Conservation (phyloP, 2,113 vertebrate species). For the Hydrolagus affinis region DNA sequence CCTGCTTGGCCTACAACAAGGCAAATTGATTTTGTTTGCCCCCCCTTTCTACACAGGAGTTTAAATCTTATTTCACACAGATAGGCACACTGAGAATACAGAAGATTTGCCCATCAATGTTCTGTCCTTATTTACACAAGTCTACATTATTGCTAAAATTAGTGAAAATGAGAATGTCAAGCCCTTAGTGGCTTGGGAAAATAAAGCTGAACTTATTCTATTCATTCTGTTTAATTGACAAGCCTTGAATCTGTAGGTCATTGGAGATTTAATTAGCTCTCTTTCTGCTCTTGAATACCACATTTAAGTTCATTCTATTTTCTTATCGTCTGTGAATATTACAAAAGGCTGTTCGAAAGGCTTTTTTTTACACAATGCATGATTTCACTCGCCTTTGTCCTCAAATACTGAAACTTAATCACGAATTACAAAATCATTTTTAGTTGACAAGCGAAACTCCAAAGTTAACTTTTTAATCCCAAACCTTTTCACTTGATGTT, state of each 20-base stretch:
- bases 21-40: no score
- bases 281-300: constrained; percentile 34
- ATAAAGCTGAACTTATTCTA: constrained; percentile 19
- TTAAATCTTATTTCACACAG: no score
- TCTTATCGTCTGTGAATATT: constrained; percentile 14
- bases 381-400: neutral
- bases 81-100: no score
- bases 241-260: constrained; percentile 36
- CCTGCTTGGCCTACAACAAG: no score
- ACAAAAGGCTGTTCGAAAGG: neutral
- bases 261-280: constrained; percentile 40
- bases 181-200: constrained; percentile 35
- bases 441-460: no score
- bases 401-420: neutral
- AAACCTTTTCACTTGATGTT: no score
- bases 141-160: no score
- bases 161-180: neutral
- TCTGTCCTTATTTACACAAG: no score
- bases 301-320: constrained; percentile 35
- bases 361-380: neutral
- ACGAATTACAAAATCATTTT: no score
- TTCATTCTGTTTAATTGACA: constrained; percentile 39
- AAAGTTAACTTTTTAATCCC: no score
- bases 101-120: no score
- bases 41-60: no score